Percentiles rank a stretch among this genome's conserved stretches.
Conservation (phyloP, 2,797 vertebrate species). For the Dipus sagitta region DNA sequence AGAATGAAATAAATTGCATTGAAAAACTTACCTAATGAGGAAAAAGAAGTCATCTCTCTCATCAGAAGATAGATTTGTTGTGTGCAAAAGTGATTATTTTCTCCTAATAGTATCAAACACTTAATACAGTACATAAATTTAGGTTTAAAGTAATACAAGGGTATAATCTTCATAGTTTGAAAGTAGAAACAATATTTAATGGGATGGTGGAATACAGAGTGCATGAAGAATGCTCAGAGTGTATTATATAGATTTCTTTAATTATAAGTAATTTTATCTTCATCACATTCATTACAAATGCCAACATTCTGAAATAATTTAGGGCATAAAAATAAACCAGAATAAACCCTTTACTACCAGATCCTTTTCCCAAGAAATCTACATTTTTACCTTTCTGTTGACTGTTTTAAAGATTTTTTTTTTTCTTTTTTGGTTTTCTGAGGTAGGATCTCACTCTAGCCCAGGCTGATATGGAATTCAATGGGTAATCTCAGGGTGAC, state of each 20-base stretch:
- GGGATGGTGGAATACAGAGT: neutral
- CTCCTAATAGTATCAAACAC: neutral
- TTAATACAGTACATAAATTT: conserved; percentile 1
- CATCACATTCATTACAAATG: neutral
- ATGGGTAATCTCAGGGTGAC: no score
- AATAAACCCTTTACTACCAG: neutral
- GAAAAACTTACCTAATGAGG: conserved; percentile 12
- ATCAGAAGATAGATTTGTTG: neutral
- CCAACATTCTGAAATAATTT: neutral
- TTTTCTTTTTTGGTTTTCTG: no score
- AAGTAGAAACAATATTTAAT: conserved; percentile 22
- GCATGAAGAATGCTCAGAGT: neutral
- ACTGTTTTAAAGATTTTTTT: no score
- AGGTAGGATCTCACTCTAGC: no score
- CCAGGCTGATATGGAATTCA: no score
- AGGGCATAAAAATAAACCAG: conserved; percentile 32
- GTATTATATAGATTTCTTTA: neutral
- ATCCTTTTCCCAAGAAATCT: neutral
- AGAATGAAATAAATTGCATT: neutral
- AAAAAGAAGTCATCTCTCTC: neutral
- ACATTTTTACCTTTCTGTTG: conserved; percentile 46
- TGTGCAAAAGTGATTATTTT: conserved; percentile 19
- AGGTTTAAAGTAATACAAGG: conserved; percentile 9
- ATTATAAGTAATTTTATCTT: conserved; percentile 24
- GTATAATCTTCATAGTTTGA: conserved; percentile 36